Base-by-base conservation (phyloP, 2,888 invertebrate genomes). In the Amphipoea oculea region DNA sequence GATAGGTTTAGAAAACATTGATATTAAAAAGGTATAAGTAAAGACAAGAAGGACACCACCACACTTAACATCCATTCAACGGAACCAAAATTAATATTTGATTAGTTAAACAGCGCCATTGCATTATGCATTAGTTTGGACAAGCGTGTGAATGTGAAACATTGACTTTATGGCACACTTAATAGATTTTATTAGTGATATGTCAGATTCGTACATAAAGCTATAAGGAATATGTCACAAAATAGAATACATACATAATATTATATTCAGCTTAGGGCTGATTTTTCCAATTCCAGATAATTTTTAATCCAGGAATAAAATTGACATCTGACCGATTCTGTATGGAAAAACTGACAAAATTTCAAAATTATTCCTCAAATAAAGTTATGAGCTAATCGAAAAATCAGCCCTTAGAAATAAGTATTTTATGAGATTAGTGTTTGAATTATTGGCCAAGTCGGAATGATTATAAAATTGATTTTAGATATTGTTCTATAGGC, bases 141-240 rank as follows among this genome's bases (percentile, higher is more conserved):
- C 3, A 88, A 89, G 87, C 90, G 68, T 76, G 84, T 83, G 76
- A 57, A 65, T 76, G 71, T 80, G 76, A 80, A 74, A 84, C 81
- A 86, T 72, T 77, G 79, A 87, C 73, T 81, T 70, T 57, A 82
- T 72, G 62, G 72, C 54, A 79, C 62, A 74, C n/a, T 62, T 71
- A 62, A 29, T 76, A 73, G 1, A 57, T 79, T 36, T 76, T 67
- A 65, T 75, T 9, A 76, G 67, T 84, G 51, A 81, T 12, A 68
- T 78, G 54, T 73, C 20, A 72, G 17, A 86, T 11, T 71, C 11
- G 11, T 67, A 67, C 65, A 81, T 23, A 79, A 86, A 78, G 76
- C 73, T 73, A 63, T 65, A 67, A 73, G 73, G 73, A 78, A 76
- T 75, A 72, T 69, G 60, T 60, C 60, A 82, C 17, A 68, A 36